These are phyloP conservation scores for Drosophila quadrilineata DNA, from an alignment of 1,140 invertebrate species.

Conservation along the genomic window DNA sequence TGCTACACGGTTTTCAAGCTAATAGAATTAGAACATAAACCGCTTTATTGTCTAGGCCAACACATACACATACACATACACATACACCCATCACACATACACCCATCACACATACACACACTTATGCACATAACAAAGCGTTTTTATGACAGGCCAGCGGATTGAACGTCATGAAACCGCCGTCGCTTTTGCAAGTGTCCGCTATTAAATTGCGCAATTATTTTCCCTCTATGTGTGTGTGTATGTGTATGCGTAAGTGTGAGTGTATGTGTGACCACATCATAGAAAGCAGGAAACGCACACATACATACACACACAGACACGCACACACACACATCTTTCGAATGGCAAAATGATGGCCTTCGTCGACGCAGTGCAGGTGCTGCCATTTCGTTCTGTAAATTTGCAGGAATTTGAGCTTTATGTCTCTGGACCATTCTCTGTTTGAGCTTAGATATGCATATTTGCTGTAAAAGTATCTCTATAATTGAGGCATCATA, in stretches of 20 bases:
- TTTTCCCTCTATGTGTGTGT: constrained; percentile 31
- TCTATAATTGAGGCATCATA: constrained; percentile 9
- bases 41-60: constrained; percentile 59
- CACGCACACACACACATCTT: constrained; percentile 58
- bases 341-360: constrained; percentile 43
- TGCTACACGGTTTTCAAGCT: constrained; percentile 62
- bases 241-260: neutral
- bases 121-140: constrained; percentile 48
- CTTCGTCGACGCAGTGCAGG: constrained; percentile 67
- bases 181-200: constrained; percentile 35
- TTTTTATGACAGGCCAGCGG: constrained; percentile 67
- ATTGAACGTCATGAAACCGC: constrained; percentile 56
- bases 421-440: constrained; percentile 29
- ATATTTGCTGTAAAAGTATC: constrained; percentile 12
- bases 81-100: neutral
- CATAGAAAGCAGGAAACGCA: neutral
- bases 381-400: constrained; percentile 52
- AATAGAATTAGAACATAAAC: constrained; percentile 77
- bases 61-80: constrained; percentile 10
- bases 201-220: constrained; percentile 53
- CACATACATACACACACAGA: constrained; percentile 21
- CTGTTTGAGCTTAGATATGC: neutral
- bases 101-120: neutral
- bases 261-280: neutral
- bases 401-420: constrained; percentile 43